phyloP scores from a whole-genome alignment of 1,140 invertebrate genomes.

The Bombus huntii region DNA sequence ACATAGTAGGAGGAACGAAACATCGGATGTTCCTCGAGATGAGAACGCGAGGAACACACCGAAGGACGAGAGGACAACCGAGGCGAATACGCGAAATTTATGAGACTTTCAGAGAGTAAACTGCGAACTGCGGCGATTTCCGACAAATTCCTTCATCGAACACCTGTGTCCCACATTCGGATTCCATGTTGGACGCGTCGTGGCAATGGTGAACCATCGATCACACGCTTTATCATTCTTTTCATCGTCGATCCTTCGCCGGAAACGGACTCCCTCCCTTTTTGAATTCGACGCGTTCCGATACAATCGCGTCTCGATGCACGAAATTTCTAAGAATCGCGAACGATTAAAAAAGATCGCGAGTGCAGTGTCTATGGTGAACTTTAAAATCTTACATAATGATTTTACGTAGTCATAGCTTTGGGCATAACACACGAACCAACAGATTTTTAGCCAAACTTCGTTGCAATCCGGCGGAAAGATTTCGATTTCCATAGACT shows the following conservation, averaged over 20 bases:
- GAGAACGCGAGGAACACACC: neutral
- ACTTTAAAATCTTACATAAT: neutral
- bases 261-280: neutral
- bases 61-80: neutral
- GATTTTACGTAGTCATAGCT: no score
- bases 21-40: neutral
- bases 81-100: conserved; percentile 20
- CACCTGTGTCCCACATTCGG: neutral
- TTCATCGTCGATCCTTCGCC: neutral
- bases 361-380: neutral
- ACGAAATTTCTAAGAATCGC: neutral
- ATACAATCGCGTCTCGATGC: neutral
- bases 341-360: neutral
- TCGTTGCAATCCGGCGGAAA: no score
- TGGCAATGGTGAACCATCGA: conserved; percentile 18
- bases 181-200: neutral
- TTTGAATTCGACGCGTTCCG: neutral
- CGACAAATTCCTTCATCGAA: conserved; percentile 10
- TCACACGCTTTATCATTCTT: neutral
- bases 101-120: conserved; percentile 13
- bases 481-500: no score
- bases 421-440: no score
- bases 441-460: no score
- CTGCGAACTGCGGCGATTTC: neutral
- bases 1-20: no score